Evolutionary conservation across 2,888 invertebrate species (phyloP), one percentile per base, ranked within the genome.

Genomic region (Macrostomum cliftonense): DNA sequence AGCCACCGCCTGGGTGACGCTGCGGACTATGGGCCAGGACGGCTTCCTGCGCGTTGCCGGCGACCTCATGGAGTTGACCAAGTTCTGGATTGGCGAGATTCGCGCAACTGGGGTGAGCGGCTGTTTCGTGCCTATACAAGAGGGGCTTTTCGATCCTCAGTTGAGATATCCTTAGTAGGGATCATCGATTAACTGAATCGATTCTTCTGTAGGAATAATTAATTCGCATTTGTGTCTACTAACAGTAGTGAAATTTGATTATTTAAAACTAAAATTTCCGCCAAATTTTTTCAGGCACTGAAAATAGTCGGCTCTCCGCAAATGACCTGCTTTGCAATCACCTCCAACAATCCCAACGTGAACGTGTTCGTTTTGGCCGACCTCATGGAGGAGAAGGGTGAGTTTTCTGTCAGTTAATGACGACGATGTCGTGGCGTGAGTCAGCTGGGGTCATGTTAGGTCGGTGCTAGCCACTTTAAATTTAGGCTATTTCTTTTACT

Each of bases 241-340:
- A 2, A n/a, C 11, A 46, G 28, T 43, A 43, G 19, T 43, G 20
- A 19, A 36, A 21, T n/a, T 7, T 9, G 4, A 28, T 28, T 28
- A 7, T 28, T 28, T 28, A 4, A 9, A 28, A 28, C n/a, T n/a
- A n/a, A 38, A 38, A 38, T 38, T 38, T 5, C 19, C 11, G 16
- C 16, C 2, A 4, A 17, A 16, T 7, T 9, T 38, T 17, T 45
- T 28, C 52, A 64, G 62, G 64, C 62, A 4, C 44, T 64, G n/a
- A 52, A 53, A n/a, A 57, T 66, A 20, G 54, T 66, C 45, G 65
- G 66, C 1, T 45, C 59, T 1, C 65, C 66, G 1, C 56, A 56
- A 12, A 65, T 66, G 64, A 64, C 64, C 2, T 57, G 59, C 13
- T 62, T 66, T 46, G 60, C 64, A 2, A 56, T 65, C n/a, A 58